phyloP scores from a whole-genome alignment of 2,113 vertebrate species.

The Camelus dromedarius region DNA sequence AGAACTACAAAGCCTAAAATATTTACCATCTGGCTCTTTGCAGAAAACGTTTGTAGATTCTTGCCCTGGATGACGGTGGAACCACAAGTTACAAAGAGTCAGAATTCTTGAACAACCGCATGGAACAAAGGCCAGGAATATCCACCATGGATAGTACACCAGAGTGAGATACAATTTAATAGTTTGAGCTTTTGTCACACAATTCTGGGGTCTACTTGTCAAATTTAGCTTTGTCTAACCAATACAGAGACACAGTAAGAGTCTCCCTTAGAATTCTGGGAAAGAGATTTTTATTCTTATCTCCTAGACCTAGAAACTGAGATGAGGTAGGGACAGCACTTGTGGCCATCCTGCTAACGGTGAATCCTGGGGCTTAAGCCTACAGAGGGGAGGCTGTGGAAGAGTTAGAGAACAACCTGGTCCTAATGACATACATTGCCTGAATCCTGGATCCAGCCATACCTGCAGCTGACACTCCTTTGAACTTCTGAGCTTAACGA shows the following conservation, averaged over 20 bases:
- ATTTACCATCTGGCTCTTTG: background rate
- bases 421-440: background rate
- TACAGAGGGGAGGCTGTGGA: background rate
- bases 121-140: background rate
- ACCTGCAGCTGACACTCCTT: background rate
- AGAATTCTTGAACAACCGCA: background rate
- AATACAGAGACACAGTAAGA: background rate
- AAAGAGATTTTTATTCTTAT: background rate
- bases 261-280: background rate
- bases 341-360: fast-evolving
- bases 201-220: background rate
- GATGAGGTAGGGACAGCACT: background rate
- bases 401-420: background rate
- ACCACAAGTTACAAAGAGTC: background rate
- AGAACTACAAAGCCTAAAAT: background rate
- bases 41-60: background rate
- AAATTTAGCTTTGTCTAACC: background rate
- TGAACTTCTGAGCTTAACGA: background rate
- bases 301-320: background rate
- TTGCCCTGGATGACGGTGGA: background rate
- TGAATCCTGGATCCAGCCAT: background rate
- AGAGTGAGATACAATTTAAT: background rate
- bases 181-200: background rate
- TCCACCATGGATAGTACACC: fast-evolving
- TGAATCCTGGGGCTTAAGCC: background rate